Base-by-base conservation (phyloP, 2,888 invertebrate species). In the Eupithecia abbreviata region DNA sequence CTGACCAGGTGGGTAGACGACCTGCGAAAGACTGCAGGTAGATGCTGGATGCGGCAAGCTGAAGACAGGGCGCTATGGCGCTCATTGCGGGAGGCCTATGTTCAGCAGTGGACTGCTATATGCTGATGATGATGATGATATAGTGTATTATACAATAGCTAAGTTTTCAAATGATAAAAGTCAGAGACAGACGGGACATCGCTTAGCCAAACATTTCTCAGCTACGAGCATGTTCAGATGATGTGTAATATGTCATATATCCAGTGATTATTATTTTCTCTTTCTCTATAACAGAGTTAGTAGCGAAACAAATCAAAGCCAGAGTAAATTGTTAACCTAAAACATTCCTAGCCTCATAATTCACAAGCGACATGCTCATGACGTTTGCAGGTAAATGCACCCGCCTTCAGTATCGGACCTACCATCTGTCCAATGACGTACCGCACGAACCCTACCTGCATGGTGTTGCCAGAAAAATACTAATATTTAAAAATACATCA, bases 341-440 rank as follows among this genome's bases (percentile, higher is more conserved):
- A 65, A 41, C 41, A 13, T 41, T 7, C 42, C 15, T 15, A 62
- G 70, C 70, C 75, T 70, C 41, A 79, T 74, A 74, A 74, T 76
- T 66, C 65, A 72, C 49, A 47, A 73, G 30, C 71, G 65, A 73
- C 71, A 30, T 70, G 41, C 0, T 3, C 13, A 30, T 77, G 78
- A 78, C 77, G 79, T 75, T 65, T 12, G 47, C 9, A 72, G 82
- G 80, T 79, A 79, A 80, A 79, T 79, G 80, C 78, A 80, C 82
- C 76, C 80, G 42, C 71, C 72, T 9, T 78, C 41, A 51, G 47
- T 76, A 80, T 80, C 79, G 18, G 75, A 73, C 18, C 69, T 68
- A 45, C 49, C 69, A 79, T 80, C 80, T 80, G 65, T 13, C 65
- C 73, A 81, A 80, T 80, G 77, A 77, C 55, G 74, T 77, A 72